Base-by-base conservation (phyloP, 2,113 vertebrate genomes). In the Podarcis muralis region DNA sequence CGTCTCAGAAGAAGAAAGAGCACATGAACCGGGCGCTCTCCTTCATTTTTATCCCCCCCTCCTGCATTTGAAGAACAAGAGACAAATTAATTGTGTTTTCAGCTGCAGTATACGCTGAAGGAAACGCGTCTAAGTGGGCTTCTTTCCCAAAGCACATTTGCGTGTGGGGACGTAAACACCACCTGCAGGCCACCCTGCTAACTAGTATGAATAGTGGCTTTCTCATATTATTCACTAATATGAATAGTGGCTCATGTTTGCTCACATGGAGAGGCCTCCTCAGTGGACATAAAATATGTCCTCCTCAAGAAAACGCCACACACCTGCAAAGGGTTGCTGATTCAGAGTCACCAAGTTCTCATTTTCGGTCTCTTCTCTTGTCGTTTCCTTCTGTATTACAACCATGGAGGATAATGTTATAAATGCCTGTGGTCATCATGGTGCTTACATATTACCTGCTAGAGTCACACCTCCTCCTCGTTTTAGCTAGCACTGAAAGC, bases 1-100 rank as follows among this genome's bases (percentile, higher is more conserved):
- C 32, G 25, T 82, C 66, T 90, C 94, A 93, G 85, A 90, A 37
- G 77, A 48, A 48, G 40, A 71, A 32, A 40, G 32, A 25, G 48
- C 72, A 62, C 43, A 12, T 18, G n/a, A 71, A 59, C 15, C 35
- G 48, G 48, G 40, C 2, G n/a, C 43, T 3, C 20, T 27, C 13
- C 23, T 71, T 69, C 30, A n/a, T 8, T 48, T 81, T 72, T 4
- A 53, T 12, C 43, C 18, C 32, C 5, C 32, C 12, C 48, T 43
- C 80, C 68, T n/a, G 3, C 2, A 80, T 87, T 71, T 35, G 48
- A 71, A 43, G 5, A 78, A 66, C 40, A 48, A 79, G 13, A 32
- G 35, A 12, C 74, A 18, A 5, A 40, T 32, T 40, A 16, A 6
- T 59, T 37, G 7, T 35, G 22, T 32, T 77, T 40, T 12, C n/a